phyloP scores from a whole-genome alignment of 2,888 invertebrate genomes.

The Cenopis cana region DNA sequence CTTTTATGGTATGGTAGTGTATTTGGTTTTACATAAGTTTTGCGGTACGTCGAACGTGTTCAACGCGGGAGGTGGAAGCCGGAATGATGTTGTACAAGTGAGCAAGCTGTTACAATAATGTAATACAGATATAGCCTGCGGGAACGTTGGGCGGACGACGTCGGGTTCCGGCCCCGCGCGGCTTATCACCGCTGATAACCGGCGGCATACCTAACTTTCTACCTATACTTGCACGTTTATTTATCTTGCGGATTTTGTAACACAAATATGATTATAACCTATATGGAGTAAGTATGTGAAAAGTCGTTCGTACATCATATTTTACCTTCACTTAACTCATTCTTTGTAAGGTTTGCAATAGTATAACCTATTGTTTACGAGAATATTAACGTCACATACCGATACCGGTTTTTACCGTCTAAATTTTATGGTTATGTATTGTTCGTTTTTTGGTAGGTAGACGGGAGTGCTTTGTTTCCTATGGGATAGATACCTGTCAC shows the following conservation, averaged over 20 bases:
- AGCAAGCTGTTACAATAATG: slow-evolving; percentile 44
- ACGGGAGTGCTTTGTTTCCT: no score
- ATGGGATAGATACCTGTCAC: no score
- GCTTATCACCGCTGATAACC: slow-evolving; percentile 79
- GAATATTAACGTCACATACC: no score
- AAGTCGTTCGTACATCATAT: neutral
- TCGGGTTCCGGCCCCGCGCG: slow-evolving; percentile 65
- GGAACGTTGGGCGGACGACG: slow-evolving; percentile 61
- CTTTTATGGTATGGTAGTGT: slow-evolving; percentile 11
- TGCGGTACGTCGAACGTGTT: slow-evolving; percentile 13
- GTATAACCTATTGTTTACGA: neutral
- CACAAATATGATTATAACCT: slow-evolving; percentile 49
- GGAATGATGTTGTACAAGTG: slow-evolving; percentile 41
- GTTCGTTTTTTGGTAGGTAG: no score
- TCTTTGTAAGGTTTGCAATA: neutral
- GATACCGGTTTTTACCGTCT: no score
- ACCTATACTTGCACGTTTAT: slow-evolving; percentile 37
- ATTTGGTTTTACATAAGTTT: slow-evolving; percentile 13
- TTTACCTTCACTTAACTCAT: neutral
- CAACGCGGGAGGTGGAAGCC: slow-evolving; percentile 30
- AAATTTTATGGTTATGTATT: no score
- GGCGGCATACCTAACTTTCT: slow-evolving; percentile 52
- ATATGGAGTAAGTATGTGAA: neutral
- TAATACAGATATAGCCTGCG: slow-evolving; percentile 63
- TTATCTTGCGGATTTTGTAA: slow-evolving; percentile 53